Evolutionary conservation across 2,797 vertebrate species (phyloP).

Genomic region (Oreochromis grahami): DNA sequence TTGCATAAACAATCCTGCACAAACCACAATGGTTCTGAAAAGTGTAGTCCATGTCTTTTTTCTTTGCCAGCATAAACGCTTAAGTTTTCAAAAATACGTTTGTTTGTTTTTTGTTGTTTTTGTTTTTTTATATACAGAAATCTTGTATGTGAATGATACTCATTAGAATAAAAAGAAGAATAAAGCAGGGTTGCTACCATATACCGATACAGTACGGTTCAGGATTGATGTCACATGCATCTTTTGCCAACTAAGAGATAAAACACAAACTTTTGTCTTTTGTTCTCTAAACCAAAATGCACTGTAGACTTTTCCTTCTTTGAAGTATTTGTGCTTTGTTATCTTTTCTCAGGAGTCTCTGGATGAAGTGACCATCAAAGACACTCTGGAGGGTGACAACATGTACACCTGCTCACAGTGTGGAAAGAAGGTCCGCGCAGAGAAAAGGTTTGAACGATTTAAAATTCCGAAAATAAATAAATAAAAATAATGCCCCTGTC

Average conservation of each 20-base stretch:
- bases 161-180: neutral
- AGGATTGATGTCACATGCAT: neutral
- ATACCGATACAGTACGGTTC: accelerated
- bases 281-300: neutral
- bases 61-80: neutral
- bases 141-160: neutral
- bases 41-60: neutral
- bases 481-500: neutral
- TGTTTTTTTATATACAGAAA: neutral
- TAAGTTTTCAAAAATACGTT: neutral
- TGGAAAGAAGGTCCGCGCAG: conserved; percentile 95
- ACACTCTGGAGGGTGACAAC: conserved; percentile 98
- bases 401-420: conserved; percentile 99
- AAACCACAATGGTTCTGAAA: neutral
- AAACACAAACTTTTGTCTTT: neutral
- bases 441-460: conserved; percentile 83
- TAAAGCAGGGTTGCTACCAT: neutral
- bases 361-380: conserved; percentile 98
- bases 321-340: neutral
- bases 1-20: neutral
- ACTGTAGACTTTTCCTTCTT: neutral
- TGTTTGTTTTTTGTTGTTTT: neutral
- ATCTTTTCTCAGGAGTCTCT: conserved; percentile 84
- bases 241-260: neutral
- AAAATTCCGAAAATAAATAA: neutral